Percentiles rank a stretch among this genome's conserved stretches.
Conservation (phyloP, 2,113 vertebrate species). For the Struthidea cinerea region DNA sequence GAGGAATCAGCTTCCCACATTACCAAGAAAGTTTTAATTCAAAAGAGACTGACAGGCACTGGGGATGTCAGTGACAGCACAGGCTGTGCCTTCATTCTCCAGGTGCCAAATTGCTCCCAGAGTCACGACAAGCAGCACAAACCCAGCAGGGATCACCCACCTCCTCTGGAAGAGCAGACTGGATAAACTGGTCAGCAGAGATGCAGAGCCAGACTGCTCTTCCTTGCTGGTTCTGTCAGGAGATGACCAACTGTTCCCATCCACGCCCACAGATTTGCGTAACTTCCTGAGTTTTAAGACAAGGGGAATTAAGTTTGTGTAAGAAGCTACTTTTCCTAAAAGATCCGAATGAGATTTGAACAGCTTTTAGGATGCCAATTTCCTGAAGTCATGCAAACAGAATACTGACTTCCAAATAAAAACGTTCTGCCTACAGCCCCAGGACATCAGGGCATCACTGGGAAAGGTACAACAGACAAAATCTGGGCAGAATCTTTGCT, state of each 20-base stretch:
- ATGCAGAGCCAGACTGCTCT: conserved; percentile 37
- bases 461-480: neutral
- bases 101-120: rapidly evolving
- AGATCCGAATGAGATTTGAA: neutral
- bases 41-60: neutral
- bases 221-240: conserved; percentile 62
- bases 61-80: neutral
- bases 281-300: conserved; percentile 69
- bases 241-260: conserved; percentile 58
- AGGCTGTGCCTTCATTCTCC: neutral
- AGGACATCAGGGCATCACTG: neutral
- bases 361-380: neutral
- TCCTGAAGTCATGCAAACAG: neutral
- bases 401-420: neutral
- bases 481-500: neutral
- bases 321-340: neutral
- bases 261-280: conserved; percentile 67
- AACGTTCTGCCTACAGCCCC: neutral
- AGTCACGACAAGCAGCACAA: neutral
- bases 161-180: conserved; percentile 64
- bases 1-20: neutral
- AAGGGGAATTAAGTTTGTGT: neutral
- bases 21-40: neutral
- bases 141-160: neutral
- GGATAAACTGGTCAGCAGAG: conserved; percentile 25